Percentiles rank a stretch among this genome's conserved stretches.
Evolutionary conservation across 2,113 vertebrate genomes (phyloP).

Genomic region (Nesogale talazaci): DNA sequence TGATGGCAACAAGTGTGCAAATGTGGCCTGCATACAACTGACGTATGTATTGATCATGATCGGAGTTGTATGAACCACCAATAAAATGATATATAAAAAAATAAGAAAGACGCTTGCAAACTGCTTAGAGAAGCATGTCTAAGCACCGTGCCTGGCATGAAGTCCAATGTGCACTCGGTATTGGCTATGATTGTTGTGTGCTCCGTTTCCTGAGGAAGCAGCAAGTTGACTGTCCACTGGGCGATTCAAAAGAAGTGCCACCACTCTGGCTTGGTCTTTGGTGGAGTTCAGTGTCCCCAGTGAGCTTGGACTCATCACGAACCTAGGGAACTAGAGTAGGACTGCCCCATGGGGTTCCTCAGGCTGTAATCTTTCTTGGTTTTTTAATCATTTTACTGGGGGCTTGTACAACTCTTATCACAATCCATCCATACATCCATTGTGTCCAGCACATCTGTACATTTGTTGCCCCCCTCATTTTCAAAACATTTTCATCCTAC

Average conservation of each 20-base stretch:
- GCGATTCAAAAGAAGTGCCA: neutral
- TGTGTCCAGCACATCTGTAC: no score
- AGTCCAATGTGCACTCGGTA: neutral
- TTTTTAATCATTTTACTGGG: no score
- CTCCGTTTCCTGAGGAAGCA: neutral
- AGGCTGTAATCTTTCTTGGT: neutral
- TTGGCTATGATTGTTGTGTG: accelerated
- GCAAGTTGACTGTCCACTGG: neutral
- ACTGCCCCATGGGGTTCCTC: neutral
- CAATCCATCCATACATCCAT: no score
- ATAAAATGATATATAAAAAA: no score
- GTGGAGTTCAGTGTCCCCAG: neutral
- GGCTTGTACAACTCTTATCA: no score
- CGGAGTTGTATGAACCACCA: no score
- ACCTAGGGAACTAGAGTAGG: neutral
- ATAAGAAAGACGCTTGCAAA: neutral
- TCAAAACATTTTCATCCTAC: no score
- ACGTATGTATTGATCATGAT: no score
- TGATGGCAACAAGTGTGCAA: no score
- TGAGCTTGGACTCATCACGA: neutral
- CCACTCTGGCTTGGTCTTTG: neutral
- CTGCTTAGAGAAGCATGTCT: no score
- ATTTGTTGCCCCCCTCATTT: no score
- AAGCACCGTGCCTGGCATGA: neutral
- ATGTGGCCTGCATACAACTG: no score